Conservation (phyloP, 2,797 vertebrate genomes). For the Carcharodon carcharias region DNA sequence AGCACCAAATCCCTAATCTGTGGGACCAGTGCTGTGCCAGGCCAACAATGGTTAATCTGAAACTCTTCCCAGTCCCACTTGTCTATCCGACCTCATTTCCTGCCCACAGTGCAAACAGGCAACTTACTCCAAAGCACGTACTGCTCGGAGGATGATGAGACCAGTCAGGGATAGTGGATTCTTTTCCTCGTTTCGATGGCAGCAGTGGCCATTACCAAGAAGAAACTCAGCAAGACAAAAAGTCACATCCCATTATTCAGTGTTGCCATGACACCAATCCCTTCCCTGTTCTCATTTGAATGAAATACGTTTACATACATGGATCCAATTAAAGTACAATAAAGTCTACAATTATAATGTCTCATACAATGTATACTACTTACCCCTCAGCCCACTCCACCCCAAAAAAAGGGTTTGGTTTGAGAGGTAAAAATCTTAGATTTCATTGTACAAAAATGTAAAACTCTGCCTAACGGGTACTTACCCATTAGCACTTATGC, state of each 20-base stretch:
- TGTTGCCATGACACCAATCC: not conserved
- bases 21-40: not conserved
- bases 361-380: too few species aligned
- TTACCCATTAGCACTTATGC: too few species aligned
- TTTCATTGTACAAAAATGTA: too few species aligned
- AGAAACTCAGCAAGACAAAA: not conserved
- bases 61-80: not conserved
- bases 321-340: not conserved
- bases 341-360: too few species aligned
- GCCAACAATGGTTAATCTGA: not conserved
- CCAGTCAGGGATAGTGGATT: too few species aligned
- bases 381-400: too few species aligned
- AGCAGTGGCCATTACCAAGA: not conserved
- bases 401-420: too few species aligned
- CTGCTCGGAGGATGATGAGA: not conserved
- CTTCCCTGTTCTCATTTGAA: not conserved
- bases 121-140: not conserved
- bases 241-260: not conserved
- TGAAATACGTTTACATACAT: too few species aligned
- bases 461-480: too few species aligned
- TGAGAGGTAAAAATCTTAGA: too few species aligned
- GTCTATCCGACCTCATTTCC: not conserved
- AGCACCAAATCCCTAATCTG: not conserved
- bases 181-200: not conserved
- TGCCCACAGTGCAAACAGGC: not conserved